Evolutionary conservation across 1,140 invertebrate species (phyloP).

Genomic region (Oedothorax gibbosus): DNA sequence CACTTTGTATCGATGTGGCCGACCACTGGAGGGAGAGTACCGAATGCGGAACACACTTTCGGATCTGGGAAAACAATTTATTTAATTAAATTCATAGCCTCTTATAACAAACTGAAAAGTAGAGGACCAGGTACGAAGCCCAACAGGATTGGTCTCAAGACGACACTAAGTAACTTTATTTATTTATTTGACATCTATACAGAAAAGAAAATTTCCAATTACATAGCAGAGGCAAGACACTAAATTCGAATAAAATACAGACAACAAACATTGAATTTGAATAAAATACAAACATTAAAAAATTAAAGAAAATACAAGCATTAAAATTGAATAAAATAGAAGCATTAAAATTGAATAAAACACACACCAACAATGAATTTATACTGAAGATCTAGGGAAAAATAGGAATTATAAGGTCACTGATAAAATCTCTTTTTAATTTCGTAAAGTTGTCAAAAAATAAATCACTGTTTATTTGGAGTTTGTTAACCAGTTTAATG

Average conservation of each 20-base stretch:
- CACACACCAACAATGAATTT: too few relatives aligned
- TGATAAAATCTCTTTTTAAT: not conserved
- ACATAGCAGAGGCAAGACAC: too few relatives aligned
- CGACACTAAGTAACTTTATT: not conserved
- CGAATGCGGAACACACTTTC: constrained; percentile 62
- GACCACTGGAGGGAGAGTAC: constrained; percentile 60
- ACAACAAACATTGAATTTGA: too few relatives aligned
- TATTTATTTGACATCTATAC: not conserved
- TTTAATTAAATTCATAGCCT: not conserved
- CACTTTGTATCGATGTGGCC: constrained; percentile 47
- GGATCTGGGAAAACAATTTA: constrained; percentile 33
- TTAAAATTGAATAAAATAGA: too few relatives aligned
- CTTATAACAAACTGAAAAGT: not conserved
- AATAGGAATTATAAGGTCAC: too few relatives aligned
- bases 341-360: too few relatives aligned
- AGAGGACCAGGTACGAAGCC: not conserved
- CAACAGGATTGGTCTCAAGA: not conserved
- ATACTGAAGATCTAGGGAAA: too few relatives aligned
- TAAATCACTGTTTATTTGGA: not conserved
- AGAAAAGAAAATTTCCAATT: too few relatives aligned
- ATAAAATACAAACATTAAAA: too few relatives aligned
- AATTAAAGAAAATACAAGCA: too few relatives aligned
- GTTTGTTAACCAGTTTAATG: too few relatives aligned
- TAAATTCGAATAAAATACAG: too few relatives aligned
- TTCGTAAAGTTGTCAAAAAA: not conserved